phyloP scores from a whole-genome alignment of 2,113 vertebrate genomes.

The Elachura formosa region DNA sequence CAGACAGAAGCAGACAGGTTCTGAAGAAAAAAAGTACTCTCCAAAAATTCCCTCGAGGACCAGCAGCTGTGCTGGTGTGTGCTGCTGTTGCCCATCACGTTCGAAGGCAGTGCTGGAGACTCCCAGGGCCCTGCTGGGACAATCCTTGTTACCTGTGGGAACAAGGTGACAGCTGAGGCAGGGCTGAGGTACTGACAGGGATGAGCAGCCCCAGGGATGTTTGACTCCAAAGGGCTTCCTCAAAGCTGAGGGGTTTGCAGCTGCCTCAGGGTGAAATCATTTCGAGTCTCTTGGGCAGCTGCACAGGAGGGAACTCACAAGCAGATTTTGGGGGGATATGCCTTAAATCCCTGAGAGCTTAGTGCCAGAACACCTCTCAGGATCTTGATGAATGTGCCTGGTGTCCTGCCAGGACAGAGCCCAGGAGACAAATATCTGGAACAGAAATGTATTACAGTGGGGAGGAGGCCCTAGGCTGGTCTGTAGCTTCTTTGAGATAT shows the following conservation, averaged over 20 bases:
- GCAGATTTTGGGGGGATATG: neutral
- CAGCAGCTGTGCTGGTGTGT: neutral
- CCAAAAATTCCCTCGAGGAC: fast-evolving
- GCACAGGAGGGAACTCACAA: neutral
- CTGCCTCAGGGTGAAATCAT: neutral
- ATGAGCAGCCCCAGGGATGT: neutral
- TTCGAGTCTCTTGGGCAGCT: neutral
- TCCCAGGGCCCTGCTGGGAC: neutral
- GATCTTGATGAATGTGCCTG: neutral
- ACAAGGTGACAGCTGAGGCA: neutral
- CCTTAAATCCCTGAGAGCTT: neutral
- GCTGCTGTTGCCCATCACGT: neutral
- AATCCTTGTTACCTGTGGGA: neutral
- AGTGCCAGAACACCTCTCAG: neutral
- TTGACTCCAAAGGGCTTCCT: neutral
- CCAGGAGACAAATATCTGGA: neutral
- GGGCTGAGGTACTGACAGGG: fast-evolving
- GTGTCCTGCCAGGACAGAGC: neutral
- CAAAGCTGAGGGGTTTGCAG: neutral
- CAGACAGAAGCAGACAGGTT: neutral
- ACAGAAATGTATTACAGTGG: fast-evolving
- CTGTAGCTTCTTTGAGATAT: neutral
- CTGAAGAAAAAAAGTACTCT: neutral
- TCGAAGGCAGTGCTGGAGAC: fast-evolving
- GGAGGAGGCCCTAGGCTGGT: neutral